Evolutionary conservation across 2,888 invertebrate species (phyloP).

Genomic region (Drosophila yooni): DNA sequence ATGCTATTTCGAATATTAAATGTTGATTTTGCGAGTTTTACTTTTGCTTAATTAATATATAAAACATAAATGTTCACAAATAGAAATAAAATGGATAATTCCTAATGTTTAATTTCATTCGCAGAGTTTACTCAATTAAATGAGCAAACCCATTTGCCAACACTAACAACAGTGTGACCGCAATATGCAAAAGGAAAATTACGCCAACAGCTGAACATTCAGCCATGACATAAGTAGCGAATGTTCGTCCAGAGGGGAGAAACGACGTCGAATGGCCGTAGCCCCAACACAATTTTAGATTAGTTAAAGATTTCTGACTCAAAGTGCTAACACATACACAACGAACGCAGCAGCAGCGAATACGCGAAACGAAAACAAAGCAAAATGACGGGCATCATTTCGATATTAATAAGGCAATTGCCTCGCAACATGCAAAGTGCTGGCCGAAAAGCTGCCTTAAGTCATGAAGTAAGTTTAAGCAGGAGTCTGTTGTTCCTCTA

Average conservation of each 20-base stretch:
- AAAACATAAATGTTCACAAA: no score
- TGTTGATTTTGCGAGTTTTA: neutral
- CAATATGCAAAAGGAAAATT: conserved; percentile 23
- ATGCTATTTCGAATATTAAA: neutral
- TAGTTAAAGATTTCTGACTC: conserved; percentile 49
- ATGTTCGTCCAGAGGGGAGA: conserved; percentile 64
- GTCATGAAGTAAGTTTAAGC: conserved; percentile 79
- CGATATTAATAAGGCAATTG: conserved; percentile 85
- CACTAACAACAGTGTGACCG: conserved; percentile 53
- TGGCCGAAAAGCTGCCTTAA: conserved; percentile 74
- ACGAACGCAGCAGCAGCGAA: conserved; percentile 35
- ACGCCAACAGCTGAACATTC: conserved; percentile 41
- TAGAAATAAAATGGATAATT: neutral
- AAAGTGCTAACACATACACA: conserved; percentile 54
- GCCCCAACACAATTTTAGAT: conserved; percentile 54
- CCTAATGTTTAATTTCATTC: neutral
- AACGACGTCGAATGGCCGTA: conserved; percentile 60
- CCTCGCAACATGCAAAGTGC: conserved; percentile 83
- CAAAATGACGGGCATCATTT: conserved; percentile 86
- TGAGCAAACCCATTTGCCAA: conserved; percentile 12
- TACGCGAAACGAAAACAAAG: conserved; percentile 38
- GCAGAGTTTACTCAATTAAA: neutral
- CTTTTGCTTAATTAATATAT: neutral
- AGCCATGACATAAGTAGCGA: conserved; percentile 64
- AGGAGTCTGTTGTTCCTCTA: conserved; percentile 1